Percentiles rank a stretch among this genome's conserved stretches.
Conservation (phyloP, 2,797 vertebrate species). For the Novumbra hubbsi region DNA sequence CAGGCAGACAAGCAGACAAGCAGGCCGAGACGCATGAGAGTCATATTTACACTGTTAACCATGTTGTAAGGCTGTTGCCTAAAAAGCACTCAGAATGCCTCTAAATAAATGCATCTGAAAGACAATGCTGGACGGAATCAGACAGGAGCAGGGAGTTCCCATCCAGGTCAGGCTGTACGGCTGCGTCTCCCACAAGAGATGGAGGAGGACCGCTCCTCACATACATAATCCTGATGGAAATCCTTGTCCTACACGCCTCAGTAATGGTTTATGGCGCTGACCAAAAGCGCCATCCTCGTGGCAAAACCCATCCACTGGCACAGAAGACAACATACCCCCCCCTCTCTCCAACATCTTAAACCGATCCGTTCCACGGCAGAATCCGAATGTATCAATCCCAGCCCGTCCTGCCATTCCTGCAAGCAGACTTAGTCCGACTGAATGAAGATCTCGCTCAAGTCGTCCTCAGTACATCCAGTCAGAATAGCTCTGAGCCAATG, state of each 20-base stretch:
- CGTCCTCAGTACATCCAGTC: constrained; percentile 29
- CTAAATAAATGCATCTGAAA: neutral
- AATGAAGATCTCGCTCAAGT: constrained; percentile 37
- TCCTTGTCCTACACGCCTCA: constrained; percentile 54
- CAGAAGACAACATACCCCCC: constrained; percentile 18
- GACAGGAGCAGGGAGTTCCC: neutral
- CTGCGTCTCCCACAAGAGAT: constrained; percentile 30
- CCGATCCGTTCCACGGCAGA: constrained; percentile 66
- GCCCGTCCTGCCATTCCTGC: constrained; percentile 32
- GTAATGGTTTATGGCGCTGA: constrained; percentile 58
- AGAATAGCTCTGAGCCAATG: constrained; percentile 28
- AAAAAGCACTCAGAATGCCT: neutral
- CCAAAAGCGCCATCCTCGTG: constrained; percentile 43
- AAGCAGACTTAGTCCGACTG: constrained; percentile 27
- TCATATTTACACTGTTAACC: neutral
- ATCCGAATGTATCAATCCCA: constrained; percentile 65
- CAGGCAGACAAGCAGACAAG: neutral
- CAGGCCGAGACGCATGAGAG: neutral
- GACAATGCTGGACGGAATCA: neutral
- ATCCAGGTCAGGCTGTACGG: constrained; percentile 18
- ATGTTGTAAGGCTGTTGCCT: neutral
- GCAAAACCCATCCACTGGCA: constrained; percentile 47
- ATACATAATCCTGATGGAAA: constrained; percentile 62
- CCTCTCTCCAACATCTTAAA: constrained; percentile 43
- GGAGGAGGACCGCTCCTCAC: constrained; percentile 39